These are phyloP conservation scores for Pteropus alecto DNA, from an alignment of 2,113 vertebrate genomes.

Conservation along the genomic window DNA sequence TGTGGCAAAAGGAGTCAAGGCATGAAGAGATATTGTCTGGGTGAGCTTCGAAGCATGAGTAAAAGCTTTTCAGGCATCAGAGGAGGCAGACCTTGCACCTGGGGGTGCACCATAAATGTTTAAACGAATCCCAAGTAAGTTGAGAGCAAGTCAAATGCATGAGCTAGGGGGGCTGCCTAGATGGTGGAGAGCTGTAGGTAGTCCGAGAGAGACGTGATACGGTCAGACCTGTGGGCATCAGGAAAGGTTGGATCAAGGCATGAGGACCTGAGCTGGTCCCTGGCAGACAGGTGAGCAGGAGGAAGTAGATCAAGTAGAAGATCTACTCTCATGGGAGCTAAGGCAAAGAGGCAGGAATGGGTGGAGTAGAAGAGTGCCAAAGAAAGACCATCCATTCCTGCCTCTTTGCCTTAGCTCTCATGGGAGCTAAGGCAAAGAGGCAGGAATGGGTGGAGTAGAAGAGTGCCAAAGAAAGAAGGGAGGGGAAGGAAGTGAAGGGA, in stretches of 20 bases:
- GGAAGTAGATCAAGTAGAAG: background rate
- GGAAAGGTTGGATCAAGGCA: background rate
- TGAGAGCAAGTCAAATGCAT: background rate
- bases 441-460: background rate
- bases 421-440: background rate
- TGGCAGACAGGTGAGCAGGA: background rate
- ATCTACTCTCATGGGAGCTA: background rate
- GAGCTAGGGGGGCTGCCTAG: background rate
- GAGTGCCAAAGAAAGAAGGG: background rate
- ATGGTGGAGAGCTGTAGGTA: background rate
- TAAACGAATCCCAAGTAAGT: background rate
- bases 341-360: background rate
- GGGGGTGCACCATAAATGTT: background rate
- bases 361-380: background rate
- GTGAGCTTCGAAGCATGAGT: background rate
- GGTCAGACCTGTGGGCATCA: background rate
- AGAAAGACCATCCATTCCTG: too few species aligned
- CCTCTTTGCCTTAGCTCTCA: too few species aligned
- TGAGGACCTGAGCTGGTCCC: background rate
- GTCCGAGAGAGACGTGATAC: background rate
- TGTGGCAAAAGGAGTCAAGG: background rate
- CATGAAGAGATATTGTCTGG: background rate
- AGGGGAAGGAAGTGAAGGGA: background rate
- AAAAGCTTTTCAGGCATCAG: background rate
- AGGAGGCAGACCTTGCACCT: background rate